A percentile compares a stretch with the other conserved stretches of the same genome.
Conservation (phyloP, 2,797 vertebrate genomes). For the Taenioides sp. region DNA sequence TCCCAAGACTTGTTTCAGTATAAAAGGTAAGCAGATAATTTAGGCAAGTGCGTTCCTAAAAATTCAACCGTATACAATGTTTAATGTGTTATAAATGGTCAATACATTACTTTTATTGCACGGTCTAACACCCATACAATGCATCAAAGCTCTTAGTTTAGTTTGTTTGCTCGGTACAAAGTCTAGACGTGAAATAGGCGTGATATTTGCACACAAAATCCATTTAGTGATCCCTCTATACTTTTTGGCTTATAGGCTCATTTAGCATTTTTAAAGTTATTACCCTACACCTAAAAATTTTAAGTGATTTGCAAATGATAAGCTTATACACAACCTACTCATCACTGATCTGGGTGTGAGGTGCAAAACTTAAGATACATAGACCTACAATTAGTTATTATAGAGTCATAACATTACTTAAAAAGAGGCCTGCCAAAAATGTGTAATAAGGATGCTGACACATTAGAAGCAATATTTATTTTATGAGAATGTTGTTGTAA, state of each 20-base stretch:
- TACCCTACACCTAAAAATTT: not conserved
- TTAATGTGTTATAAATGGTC: not conserved
- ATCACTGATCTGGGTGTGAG: not conserved
- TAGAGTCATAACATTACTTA: too few relatives aligned
- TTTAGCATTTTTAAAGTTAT: not conserved
- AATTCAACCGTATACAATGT: not conserved
- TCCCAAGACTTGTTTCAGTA: conserved; percentile 7
- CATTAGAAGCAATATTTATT: not conserved
- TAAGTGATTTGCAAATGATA: not conserved
- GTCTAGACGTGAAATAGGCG: not conserved
- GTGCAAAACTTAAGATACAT: not conserved
- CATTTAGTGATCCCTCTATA: not conserved
- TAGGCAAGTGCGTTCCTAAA: not conserved
- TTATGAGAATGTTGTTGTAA: not conserved
- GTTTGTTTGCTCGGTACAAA: conserved; percentile 3
- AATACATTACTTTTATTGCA: not conserved
- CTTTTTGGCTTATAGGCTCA: not conserved
- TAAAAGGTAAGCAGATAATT: not conserved
- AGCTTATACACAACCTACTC: not conserved
- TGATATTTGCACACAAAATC: not conserved
- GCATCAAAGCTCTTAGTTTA: not conserved
- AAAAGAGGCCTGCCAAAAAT: too few relatives aligned
- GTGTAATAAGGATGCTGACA: too few relatives aligned
- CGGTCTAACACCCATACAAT: not conserved
- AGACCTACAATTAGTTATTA: too few relatives aligned